Evolutionary conservation across 2,797 vertebrate genomes (phyloP), one percentile per base, ranked within the genome.

Genomic region (Phoebastria nigripes): DNA sequence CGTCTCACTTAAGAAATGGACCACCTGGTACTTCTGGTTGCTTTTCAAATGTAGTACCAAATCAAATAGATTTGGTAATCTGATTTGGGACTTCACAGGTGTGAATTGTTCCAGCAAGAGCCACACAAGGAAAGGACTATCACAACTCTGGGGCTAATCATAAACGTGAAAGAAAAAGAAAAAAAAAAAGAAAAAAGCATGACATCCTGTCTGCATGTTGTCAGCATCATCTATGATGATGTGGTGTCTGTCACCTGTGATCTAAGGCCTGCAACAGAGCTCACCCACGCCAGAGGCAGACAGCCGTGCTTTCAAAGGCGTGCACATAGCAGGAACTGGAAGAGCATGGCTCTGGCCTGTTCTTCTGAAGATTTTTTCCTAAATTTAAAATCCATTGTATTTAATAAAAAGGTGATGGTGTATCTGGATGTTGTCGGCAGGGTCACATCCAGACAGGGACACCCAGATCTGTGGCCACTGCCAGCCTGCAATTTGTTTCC

Each of bases 1-100:
- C 3, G 2, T 94, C 74, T 95, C 51, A 39, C 51, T 58, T 44
- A 69, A 92, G 79, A 93, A 92, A 86, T 41, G 39, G 79, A 69
- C 51, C 69, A 76, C 65, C 46, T 90, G 89, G 35, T 78, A n/a
- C 39, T 94, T 95, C 90, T 95, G 84, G 72, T 91, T 85, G 65
- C 54, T 88, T 83, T 91, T 94, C 72, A 97, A 86, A 87, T 46
- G 51, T 26, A 44, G 37, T 33, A 63, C 15, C 42, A 77, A 84
- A 91, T 78, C 49, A 94, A 83, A 94, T 18, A 85, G 35, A 82
- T 74, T 56, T 59, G 3, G 24, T 85, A 96, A 94, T 69, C 28
- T 29, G 28, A 91, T 87, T 81, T 87, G 65, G 47, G 65, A 72
- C 28, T 83, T 83, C 14, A 58, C n/a, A 79, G 33, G 44, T 74